phyloP scores from a whole-genome alignment of 1,140 invertebrate species.

The Drosophila fuyamai region DNA sequence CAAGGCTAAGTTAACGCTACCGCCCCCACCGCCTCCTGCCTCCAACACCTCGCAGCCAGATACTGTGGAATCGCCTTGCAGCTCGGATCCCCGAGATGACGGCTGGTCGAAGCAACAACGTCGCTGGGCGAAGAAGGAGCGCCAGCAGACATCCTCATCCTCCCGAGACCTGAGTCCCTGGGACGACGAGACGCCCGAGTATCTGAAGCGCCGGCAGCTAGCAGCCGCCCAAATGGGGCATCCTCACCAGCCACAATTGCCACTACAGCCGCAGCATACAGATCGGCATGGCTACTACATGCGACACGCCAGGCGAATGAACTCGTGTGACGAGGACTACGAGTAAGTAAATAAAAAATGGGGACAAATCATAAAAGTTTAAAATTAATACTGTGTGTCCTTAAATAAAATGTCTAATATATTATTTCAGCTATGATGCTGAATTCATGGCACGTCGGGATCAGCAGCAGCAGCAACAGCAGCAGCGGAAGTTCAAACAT shows the following conservation, averaged over 20 bases:
- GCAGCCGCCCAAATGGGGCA: constrained; percentile 37
- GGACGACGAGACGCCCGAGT: constrained; percentile 88
- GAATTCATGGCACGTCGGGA: constrained; percentile 74
- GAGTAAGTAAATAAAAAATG: constrained; percentile 78
- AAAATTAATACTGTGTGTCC: too few species aligned
- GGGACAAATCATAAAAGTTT: too few species aligned
- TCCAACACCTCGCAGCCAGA: constrained; percentile 84
- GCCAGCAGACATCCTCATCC: constrained; percentile 88
- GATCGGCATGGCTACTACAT: constrained; percentile 81
- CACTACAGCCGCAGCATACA: constrained; percentile 28
- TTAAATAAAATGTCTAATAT: background rate
- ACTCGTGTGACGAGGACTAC: constrained; percentile 86
- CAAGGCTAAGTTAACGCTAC: constrained; percentile 61
- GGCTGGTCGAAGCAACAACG: constrained; percentile 74
- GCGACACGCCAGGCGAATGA: constrained; percentile 77
- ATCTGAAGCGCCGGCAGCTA: constrained; percentile 63
- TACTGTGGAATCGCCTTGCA: constrained; percentile 89
- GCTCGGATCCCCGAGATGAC: constrained; percentile 90
- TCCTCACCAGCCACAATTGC: constrained; percentile 35
- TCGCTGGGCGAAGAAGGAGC: constrained; percentile 82
- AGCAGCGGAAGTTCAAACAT: constrained; percentile 72
- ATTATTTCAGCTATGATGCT: constrained; percentile 68
- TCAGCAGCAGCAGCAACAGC: constrained; percentile 56
- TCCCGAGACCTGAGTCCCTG: constrained; percentile 90
- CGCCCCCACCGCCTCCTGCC: constrained; percentile 66